phyloP scores from a whole-genome alignment of 2,113 vertebrate genomes.

The Euleptes europaea region DNA sequence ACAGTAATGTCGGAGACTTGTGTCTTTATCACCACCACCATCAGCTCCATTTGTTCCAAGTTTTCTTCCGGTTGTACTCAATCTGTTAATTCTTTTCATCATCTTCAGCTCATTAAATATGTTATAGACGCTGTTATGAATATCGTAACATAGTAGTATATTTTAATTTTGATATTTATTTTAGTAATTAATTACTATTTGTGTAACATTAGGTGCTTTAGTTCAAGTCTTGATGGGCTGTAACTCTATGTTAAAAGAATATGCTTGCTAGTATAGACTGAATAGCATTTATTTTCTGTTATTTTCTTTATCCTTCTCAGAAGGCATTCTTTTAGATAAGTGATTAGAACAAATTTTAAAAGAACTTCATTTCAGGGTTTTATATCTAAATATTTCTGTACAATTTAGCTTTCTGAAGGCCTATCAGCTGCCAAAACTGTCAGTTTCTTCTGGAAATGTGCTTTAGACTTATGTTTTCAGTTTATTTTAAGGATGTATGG shows the following conservation, averaged over 20 bases:
- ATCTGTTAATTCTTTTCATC: too few relatives aligned
- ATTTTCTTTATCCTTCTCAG: not conserved
- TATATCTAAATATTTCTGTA: not conserved
- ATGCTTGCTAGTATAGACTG: not conserved
- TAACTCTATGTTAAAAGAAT: not conserved
- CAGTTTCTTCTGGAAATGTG: not conserved
- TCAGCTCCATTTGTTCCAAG: too few relatives aligned
- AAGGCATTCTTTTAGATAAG: not conserved
- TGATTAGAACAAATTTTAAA: not conserved
- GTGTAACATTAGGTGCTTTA: not conserved
- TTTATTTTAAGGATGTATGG: not conserved
- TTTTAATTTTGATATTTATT: not conserved
- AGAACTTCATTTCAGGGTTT: accelerated
- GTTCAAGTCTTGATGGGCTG: not conserved
- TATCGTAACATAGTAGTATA: not conserved
- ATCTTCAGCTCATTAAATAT: too few relatives aligned
- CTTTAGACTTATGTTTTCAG: not conserved
- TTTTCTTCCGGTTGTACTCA: too few relatives aligned
- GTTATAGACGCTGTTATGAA: not conserved
- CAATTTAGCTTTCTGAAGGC: not conserved
- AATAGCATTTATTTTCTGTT: not conserved
- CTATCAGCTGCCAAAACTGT: not conserved
- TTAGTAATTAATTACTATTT: not conserved
- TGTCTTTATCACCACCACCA: too few relatives aligned
- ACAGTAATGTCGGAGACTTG: too few relatives aligned